Evolutionary conservation across 2,888 invertebrate species (phyloP), one percentile per base, ranked within the genome.

Genomic region (Drosophila yooni): DNA sequence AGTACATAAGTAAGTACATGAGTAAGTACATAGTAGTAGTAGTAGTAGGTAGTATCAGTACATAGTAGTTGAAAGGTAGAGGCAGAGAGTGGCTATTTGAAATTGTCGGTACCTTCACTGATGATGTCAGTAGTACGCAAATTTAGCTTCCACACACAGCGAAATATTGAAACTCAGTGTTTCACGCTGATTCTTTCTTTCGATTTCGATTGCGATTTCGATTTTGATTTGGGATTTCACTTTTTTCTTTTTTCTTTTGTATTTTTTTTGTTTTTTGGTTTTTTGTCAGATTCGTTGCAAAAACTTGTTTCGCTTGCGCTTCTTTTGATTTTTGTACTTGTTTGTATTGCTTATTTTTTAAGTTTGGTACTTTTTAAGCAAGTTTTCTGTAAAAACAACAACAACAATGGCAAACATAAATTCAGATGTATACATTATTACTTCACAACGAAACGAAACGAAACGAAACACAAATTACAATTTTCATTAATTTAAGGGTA

Each of bases 341-440:
- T 25, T 64, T 68, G 46, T 25, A 4, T 75, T 73, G 69, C 62
- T 74, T 38, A 3, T 51, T 59, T 67, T 25, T 74, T 73, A 81
- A 75, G 68, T 79, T 72, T 73, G 82, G 85, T 84, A 86, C 81
- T 88, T 83, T 83, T 89, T 90, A 89, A 83, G 84, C 88, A 90
- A 89, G 86, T 87, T 88, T 89, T 91, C 92, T 92, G 92, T 85
- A 91, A 92, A 89, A 92, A 91, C 89, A 91, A 88, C 79, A 82
- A 86, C 87, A 83, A 88, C 76, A 82, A 77, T 78, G 83, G 82
- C 78, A 74, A 74, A 81, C 88, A 88, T 77, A 89, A 80, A 77
- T 84, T 58, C 33, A 59, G 76, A 83, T 81, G 70, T 79, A 15
- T 15, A 66, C 66, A 66, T 73, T 68, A 72, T 74, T 52, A 75